Evolutionary conservation across 2,888 invertebrate species (phyloP), one percentile per base, ranked within the genome.

Genomic region (Perizoma flavofasciatum): DNA sequence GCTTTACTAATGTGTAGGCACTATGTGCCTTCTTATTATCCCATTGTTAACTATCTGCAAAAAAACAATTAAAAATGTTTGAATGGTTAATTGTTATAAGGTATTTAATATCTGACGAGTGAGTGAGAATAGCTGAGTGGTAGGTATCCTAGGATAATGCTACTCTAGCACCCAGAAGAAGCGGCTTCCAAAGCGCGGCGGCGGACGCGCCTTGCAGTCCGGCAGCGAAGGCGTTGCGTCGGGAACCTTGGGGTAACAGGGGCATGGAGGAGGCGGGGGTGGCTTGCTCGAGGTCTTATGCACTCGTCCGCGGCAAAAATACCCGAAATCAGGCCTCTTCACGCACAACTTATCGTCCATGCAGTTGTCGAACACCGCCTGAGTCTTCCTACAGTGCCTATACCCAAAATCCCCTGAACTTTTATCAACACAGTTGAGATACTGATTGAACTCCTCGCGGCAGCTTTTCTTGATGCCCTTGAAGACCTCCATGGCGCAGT

Each of bases 401-500:
- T 95, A 95, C 1, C 93, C 79, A 81, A 94, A 94, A 64, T 94
- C 89, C 3, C 93, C 92, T 55, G 96, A 96, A 57, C 96, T 96
- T 78, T 95, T 95, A 76, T 98, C 97, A 46, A 99, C 60, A 59
- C 91, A 91, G 22, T 83, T 73, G 41, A 95, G 95, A 84, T 98
- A 97, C 76, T 96, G 95, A 66, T 95, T 95, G 79, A 98, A 98
- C 84, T 98, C 98, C 37, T 94, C 93, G 50, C 93, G 88, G 79
- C 99, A 99, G 55, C 93, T 88, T 64, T 94, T 94, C 83, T 98
- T 98, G 5, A 99, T 93, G 77, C 95, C 94, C 49, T 94, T 94
- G 70, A 98, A 97, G 79, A 98, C 97, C 55, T 96, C 94, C 63
- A 97, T 70, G 0, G 97, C 95, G 85, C 99, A 99, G 32, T 93